Evolutionary conservation across 2,113 vertebrate species (phyloP), one percentile per base, ranked within the genome.

Genomic region (Chauna torquata): DNA sequence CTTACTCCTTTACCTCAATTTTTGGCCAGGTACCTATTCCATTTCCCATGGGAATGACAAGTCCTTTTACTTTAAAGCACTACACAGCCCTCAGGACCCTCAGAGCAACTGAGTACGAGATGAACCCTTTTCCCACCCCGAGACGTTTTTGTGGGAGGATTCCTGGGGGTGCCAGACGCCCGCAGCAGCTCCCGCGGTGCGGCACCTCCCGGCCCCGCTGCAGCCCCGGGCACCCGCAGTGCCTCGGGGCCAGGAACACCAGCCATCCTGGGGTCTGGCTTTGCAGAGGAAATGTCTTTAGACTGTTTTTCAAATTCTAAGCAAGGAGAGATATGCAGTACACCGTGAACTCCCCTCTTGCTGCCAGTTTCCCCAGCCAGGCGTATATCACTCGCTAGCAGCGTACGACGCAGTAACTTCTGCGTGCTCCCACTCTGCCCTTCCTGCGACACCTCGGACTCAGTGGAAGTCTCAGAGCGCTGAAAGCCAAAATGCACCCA

Each of bases 401-500:
- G 45, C 4, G 5, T 30, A 76, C 30, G 47, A 52, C 5, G 36
- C 27, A 5, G 58, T 24, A 15, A 7, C 40, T 15, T 2, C 77
- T 79, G 8, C 18, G 2, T 9, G 66, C n/a, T 71, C 72, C 64
- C 5, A 17, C 40, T 23, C 40, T 50, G 64, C 42, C 40, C 23
- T n/a, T 61, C 27, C 50, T 2, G 16, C 2, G 27, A 13, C 55
- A 16, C 32, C 62, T 8, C 1, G 2, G 22, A 11, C 55, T 8
- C 17, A 2, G 19, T 4, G 0, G 52, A 59, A 47, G 28, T 64
- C 82, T 32, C 52, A 6, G 27, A 38, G 34, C 52, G 3, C 1
- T 16, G 66, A 6, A 23, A 49, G 59, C 47, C 3, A 44, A 38
- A 87, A 36, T 59, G 15, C 50, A 4, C 4, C 32, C 28, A 36